Conservation (phyloP, 2,888 invertebrate genomes). For the Rotaria magnacalcarata region DNA sequence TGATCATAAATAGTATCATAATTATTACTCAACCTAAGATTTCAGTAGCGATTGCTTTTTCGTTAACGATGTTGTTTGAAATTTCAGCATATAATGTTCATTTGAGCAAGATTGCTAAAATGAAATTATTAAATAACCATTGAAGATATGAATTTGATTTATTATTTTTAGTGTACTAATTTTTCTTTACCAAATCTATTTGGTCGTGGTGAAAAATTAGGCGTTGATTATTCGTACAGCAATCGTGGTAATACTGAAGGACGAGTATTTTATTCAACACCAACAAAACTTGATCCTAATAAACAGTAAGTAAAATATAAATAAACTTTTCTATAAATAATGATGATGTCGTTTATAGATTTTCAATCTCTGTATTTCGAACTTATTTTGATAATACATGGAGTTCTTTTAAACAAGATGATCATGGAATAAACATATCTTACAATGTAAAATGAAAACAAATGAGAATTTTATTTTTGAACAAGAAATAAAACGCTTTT, state of each 20-base stretch:
- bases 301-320: conserved; percentile 59
- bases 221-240: conserved; percentile 78
- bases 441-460: conserved; percentile 63
- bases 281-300: conserved; percentile 67
- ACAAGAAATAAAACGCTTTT: background rate
- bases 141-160: too few relatives aligned
- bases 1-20: too few relatives aligned
- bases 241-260: conserved; percentile 76
- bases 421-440: conserved; percentile 74
- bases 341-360: conserved; percentile 66
- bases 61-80: too few relatives aligned
- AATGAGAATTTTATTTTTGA: too few relatives aligned
- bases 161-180: conserved; percentile 35
- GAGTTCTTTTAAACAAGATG: conserved; percentile 75
- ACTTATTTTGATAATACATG: conserved; percentile 73
- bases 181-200: conserved; percentile 66
- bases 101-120: too few relatives aligned
- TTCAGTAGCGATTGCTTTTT: too few relatives aligned
- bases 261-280: conserved; percentile 75
- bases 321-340: too few relatives aligned
- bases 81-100: too few relatives aligned
- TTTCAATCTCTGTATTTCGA: conserved; percentile 72
- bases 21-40: too few relatives aligned
- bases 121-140: too few relatives aligned
- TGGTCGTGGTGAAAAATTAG: conserved; percentile 77